phyloP scores from a whole-genome alignment of 1,140 invertebrate species.

The Saccostrea echinata region DNA sequence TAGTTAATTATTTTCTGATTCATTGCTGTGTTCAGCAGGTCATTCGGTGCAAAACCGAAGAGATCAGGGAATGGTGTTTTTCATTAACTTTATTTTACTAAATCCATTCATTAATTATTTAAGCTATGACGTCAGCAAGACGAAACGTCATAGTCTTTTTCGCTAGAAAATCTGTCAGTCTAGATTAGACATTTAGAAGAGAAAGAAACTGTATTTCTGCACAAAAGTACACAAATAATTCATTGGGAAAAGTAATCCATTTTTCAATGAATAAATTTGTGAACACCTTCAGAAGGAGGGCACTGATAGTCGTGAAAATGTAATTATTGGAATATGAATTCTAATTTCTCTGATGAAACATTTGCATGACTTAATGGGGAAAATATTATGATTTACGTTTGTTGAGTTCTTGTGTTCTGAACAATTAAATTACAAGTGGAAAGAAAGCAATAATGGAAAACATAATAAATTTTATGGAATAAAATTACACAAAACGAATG shows the following conservation, averaged over 20 bases:
- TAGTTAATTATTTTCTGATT: background rate
- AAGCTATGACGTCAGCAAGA: background rate
- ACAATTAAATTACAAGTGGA: background rate
- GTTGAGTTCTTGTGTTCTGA: background rate
- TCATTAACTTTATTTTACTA: background rate
- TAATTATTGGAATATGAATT: background rate
- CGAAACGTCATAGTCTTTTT: background rate
- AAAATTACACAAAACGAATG: background rate
- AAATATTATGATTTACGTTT: background rate
- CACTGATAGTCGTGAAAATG: background rate
- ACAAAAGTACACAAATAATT: too few relatives aligned
- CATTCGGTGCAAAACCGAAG: background rate
- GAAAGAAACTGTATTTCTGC: too few relatives aligned
- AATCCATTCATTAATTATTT: background rate
- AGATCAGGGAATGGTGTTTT: background rate
- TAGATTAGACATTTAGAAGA: too few relatives aligned
- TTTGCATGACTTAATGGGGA: background rate
- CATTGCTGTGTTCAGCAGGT: background rate
- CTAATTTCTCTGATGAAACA: background rate
- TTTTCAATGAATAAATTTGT: background rate
- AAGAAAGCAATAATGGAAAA: background rate
- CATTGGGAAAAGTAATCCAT: background rate
- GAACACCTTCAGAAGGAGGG: background rate
- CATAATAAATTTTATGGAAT: background rate
- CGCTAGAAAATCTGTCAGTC: too few relatives aligned